Evolutionary conservation across 2,888 invertebrate species (phyloP), one percentile per base, ranked within the genome.

Genomic region (Callyntrura sp.): DNA sequence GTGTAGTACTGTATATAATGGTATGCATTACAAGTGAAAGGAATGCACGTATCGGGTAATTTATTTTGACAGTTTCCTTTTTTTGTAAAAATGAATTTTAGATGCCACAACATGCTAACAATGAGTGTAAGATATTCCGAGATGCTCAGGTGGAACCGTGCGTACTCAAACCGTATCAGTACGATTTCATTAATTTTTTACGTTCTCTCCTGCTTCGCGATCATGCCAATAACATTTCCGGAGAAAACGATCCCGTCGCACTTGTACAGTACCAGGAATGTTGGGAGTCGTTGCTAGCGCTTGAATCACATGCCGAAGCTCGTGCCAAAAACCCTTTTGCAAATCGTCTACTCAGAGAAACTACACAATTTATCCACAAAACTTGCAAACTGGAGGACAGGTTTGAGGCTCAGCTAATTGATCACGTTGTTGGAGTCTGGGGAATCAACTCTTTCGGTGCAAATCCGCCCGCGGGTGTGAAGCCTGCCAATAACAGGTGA

Each of bases 161-260:
- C 82, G 91, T 91, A 57, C 70, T 88, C 9, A 90, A 93, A 25
- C 90, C 93, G 35, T 90, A 90, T 55, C 92, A 93, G 0, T 97
- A 97, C 92, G 96, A 96, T 94, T 96, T 96, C 43, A 96, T 97
- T 79, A 95, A 96, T 70, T 96, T 97, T 3, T 94, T 97, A 2
- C 95, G 97, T 92, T 96, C 96, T 45, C 94, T 97, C 90, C 94
- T 97, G 55, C 94, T 97, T 93, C 96, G 96, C 92, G 94, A 95
- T 81, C 94, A 95, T 0, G 95, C 96, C 92, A 95, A 96, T 0
- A 79, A 68, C 51, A 23, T 17, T 79, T 81, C 45, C 8, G 82
- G 70, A 11, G 82, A 88, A 73, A 73, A 73, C 14, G 60, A 55
- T 43, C 28, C 73, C 43, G 28, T 28, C 6, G 68, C 25, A 4